Conservation (phyloP, 2,888 invertebrate genomes). For the Dicycla oo region DNA sequence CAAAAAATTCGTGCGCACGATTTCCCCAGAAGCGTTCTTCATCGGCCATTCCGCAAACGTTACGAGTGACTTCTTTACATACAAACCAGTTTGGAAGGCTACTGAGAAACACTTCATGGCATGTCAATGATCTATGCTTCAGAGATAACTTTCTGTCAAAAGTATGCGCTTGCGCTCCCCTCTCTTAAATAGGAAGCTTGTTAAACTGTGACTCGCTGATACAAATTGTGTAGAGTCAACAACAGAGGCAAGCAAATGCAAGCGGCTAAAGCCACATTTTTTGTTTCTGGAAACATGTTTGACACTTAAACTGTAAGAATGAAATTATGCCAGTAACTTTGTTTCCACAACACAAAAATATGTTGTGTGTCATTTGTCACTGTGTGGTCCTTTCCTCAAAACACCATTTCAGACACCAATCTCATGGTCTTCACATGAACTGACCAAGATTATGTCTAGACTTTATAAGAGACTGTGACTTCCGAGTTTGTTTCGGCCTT, state of each 20-base stretch:
- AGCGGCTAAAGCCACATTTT: not conserved
- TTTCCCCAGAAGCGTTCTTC: constrained; percentile 64
- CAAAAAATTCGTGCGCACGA: constrained; percentile 40
- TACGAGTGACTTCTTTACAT: constrained; percentile 67
- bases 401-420: too few relatives aligned
- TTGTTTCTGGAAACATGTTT: not conserved
- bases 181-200: constrained; percentile 49
- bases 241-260: constrained; percentile 23
- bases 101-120: constrained; percentile 80
- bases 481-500: too few relatives aligned
- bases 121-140: constrained; percentile 82
- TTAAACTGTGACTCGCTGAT: constrained; percentile 42
- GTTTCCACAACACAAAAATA: not conserved
- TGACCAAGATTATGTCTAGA: too few relatives aligned
- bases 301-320: not conserved
- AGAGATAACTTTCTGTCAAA: constrained; percentile 72
- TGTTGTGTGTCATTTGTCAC: not conserved
- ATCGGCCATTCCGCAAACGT: constrained; percentile 75
- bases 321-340: not conserved
- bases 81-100: constrained; percentile 80
- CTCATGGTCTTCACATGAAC: too few relatives aligned
- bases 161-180: constrained; percentile 52
- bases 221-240: constrained; percentile 43
- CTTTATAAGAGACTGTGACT: too few relatives aligned
- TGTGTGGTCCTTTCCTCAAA: too few relatives aligned